Evolutionary conservation across 1,140 invertebrate species (phyloP), one percentile per base, ranked within the genome.

Genomic region (Drosophila tropicalis): DNA sequence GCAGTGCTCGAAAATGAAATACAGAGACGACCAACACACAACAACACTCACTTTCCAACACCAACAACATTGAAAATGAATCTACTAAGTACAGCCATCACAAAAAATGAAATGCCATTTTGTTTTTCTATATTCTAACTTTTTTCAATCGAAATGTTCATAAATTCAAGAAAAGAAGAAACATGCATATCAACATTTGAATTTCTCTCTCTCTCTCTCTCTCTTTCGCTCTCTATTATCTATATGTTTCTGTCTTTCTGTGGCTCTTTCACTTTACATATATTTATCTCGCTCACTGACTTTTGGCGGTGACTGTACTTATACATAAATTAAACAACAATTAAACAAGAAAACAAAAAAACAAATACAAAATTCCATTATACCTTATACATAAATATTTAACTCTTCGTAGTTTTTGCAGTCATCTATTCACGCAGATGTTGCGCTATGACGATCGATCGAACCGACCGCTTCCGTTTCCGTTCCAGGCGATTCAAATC

Each of bases 71-170:
- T 10, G 10, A 22, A 61, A 40, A 25, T 12, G 12, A 61, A 17
- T 40, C 32, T 12, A 25, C 32, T 32, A 57, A 51, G 44, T 51
- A 51, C 44, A 51, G 60, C 64, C 70, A 72, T 62, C 44, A 70
- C 56, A 60, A 76, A 9, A 56, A 47, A 34, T 32, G 17, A 63
- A 44, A 71, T 19, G 63, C 39, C 32, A 47, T 51, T 29, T 51
- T 22, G 44, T 51, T 22, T 51, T 22, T 15, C 10, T 22, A 51
- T 19, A 19, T 51, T 51, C 17, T 51, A 51, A 15, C 17, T 51
- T 51, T 51, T 6, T 51, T 22, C 17, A 10, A 51, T 51, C 17
- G 17, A 51, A 12, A 19, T 17, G 2, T 17, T 17, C 6, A 47
- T 9, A 6, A 17, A 17, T 1, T 7, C 19, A 51, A 9, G 17